A percentile compares a stretch with the other conserved stretches of the same genome.
phyloP scores from a whole-genome alignment of 30 jellyfish, hydroid and myxozoan genomes.

The Rhopilema esculentum region DNA sequence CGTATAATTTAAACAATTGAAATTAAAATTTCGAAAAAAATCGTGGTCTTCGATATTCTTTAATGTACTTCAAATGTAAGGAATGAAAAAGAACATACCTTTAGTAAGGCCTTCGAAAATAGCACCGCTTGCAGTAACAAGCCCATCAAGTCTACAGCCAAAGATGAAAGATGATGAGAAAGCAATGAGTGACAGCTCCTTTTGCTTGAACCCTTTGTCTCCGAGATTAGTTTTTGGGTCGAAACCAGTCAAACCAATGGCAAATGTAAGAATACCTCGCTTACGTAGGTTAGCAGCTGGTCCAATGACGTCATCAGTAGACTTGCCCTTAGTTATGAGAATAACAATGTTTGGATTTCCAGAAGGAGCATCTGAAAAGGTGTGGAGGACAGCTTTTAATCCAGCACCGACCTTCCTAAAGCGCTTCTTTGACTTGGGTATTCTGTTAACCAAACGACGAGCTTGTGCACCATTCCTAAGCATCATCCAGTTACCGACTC shows the following conservation, averaged over 20 bases:
- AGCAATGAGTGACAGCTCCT: slow-evolving; percentile 79
- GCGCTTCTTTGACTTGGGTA: slow-evolving; percentile 89
- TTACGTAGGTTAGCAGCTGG: slow-evolving; percentile 87
- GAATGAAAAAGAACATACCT: slow-evolving; percentile 12
- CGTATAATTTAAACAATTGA: no score
- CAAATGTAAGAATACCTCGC: slow-evolving; percentile 77
- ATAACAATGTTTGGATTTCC: slow-evolving; percentile 91
- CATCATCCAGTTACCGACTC: slow-evolving; percentile 82
- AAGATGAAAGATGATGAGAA: slow-evolving; percentile 85
- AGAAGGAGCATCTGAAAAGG: slow-evolving; percentile 88
- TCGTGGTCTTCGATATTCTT: background rate
- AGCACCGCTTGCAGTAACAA: slow-evolving; percentile 50
- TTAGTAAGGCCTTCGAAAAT: slow-evolving; percentile 37
- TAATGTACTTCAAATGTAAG: background rate
- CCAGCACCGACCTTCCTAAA: slow-evolving; percentile 86
- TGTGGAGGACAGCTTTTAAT: slow-evolving; percentile 67
- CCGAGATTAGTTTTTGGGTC: slow-evolving; percentile 77
- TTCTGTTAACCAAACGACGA: slow-evolving; percentile 60
- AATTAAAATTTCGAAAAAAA: background rate
- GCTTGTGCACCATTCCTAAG: slow-evolving; percentile 76
- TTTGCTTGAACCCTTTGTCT: slow-evolving; percentile 68
- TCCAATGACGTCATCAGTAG: slow-evolving; percentile 75
- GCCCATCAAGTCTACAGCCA: slow-evolving; percentile 52
- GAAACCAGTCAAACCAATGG: slow-evolving; percentile 78
- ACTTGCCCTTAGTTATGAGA: slow-evolving; percentile 81